These are phyloP conservation scores for Octomys mimax DNA, from an alignment of 2,797 vertebrate species.

Conservation along the genomic window DNA sequence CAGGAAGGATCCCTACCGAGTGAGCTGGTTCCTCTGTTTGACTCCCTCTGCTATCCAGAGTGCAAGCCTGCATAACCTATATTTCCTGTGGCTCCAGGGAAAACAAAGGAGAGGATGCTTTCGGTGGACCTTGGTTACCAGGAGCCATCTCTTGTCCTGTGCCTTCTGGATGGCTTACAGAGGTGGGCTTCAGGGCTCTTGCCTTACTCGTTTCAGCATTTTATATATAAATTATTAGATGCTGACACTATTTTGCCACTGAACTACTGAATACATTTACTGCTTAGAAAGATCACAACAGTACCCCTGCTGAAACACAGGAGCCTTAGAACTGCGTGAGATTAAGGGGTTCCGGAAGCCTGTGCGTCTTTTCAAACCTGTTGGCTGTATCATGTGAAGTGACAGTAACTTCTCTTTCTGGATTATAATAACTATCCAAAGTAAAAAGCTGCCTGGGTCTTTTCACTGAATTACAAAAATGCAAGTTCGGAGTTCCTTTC, in stretches of 20 bases:
- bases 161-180: background rate
- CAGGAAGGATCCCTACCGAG: background rate
- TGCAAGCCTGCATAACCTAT: constrained; percentile 36
- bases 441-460: constrained; percentile 23
- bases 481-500: constrained; percentile 24
- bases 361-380: background rate
- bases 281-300: constrained; percentile 27
- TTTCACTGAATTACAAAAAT: constrained; percentile 38
- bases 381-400: background rate
- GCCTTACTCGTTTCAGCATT: background rate
- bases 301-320: background rate
- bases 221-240: background rate
- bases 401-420: constrained; percentile 3
- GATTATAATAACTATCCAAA: constrained; percentile 1
- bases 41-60: background rate
- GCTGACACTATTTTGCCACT: background rate
- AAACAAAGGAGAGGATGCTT: constrained; percentile 21
- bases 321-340: constrained; percentile 30
- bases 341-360: constrained; percentile 28
- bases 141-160: background rate
- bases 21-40: background rate
- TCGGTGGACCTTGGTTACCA: background rate
- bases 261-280: background rate
- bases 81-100: background rate
- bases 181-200: constrained; percentile 38